Conservation (phyloP, 2,888 invertebrate genomes). For the Branchellion lobata region DNA sequence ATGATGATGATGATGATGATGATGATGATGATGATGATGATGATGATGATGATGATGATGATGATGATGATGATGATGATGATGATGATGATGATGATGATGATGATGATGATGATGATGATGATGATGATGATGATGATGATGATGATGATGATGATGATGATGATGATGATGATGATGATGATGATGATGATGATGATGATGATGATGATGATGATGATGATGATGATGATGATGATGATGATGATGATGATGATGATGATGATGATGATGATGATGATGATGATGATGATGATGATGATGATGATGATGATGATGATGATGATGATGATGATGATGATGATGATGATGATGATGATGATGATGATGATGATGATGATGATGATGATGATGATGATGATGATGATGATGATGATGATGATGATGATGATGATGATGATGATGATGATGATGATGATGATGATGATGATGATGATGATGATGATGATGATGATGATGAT, state of each 20-base stretch:
- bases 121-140: background rate
- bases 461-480: conserved; percentile 9
- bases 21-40: conserved; percentile 9
- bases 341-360: background rate
- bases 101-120: no score
- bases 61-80: no score
- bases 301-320: background rate
- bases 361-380: no score
- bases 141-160: conserved; percentile 23
- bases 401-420: conserved; percentile 9
- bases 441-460: conserved; percentile 9
- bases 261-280: no score
- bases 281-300: background rate
- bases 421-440: conserved; percentile 9
- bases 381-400: background rate
- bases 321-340: conserved; percentile 9
- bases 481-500: conserved; percentile 9
- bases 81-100: no score
- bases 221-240: no score
- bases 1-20: conserved; percentile 9
- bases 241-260: no score
- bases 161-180: conserved; percentile 15
- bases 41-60: conserved; percentile 9
- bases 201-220: background rate
- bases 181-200: conserved; percentile 27